Evolutionary conservation across 2,113 vertebrate species (phyloP).

Genomic region (Xiphorhynchus elegans): DNA sequence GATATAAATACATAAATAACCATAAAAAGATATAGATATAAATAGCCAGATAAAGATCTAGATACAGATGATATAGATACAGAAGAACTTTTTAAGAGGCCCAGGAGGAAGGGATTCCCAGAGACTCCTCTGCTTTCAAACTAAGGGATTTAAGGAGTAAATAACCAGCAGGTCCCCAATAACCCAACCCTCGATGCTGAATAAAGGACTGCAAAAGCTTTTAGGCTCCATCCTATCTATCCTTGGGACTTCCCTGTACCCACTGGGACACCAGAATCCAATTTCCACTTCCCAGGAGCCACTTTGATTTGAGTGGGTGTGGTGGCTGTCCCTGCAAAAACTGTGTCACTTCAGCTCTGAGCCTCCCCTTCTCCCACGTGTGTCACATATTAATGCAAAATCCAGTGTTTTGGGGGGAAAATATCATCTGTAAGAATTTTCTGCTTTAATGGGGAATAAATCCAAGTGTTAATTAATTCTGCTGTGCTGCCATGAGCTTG

Average conservation of each 20-base stretch:
- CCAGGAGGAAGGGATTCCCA: background rate
- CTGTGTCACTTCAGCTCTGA: background rate
- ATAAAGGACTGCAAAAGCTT: background rate
- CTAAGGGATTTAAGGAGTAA: background rate
- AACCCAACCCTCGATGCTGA: background rate
- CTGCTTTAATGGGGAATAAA: background rate
- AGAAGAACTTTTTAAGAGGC: background rate
- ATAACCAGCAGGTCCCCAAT: rapidly evolving
- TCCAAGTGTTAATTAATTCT: background rate
- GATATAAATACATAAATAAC: too few species aligned
- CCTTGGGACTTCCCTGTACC: background rate
- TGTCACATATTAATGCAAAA: background rate
- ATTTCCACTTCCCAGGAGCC: background rate
- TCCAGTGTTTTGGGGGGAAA: rapidly evolving
- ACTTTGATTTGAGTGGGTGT: background rate
- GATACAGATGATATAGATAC: too few species aligned
- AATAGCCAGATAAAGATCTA: background rate
- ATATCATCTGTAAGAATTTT: rapidly evolving
- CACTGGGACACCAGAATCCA: background rate
- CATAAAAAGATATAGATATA: background rate
- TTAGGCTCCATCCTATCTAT: background rate
- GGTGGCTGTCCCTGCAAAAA: background rate
- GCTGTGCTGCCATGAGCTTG: rapidly evolving
- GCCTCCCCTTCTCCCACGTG: background rate
- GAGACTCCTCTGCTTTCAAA: background rate